Conservation (phyloP, 1,140 invertebrate species). For the Saccostrea echinata region DNA sequence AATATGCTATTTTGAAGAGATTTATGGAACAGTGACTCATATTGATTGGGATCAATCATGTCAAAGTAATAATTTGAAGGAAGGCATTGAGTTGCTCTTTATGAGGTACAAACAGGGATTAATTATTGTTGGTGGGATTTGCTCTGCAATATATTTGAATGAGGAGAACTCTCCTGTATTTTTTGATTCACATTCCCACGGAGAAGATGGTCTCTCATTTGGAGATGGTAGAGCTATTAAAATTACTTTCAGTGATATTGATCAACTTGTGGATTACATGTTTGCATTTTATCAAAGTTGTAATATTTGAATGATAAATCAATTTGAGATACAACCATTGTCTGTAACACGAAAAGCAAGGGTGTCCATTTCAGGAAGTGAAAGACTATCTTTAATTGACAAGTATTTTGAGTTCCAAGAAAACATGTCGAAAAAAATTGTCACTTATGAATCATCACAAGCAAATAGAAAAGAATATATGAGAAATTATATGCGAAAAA, state of each 20-base stretch:
- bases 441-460: not conserved
- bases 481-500: conserved; percentile 36
- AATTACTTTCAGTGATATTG: conserved; percentile 4
- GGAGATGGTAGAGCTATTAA: conserved; percentile 26
- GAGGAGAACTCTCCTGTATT: not conserved
- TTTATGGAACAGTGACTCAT: conserved; percentile 40
- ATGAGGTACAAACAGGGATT: conserved; percentile 1
- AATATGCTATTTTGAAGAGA: not conserved
- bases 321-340: conserved; percentile 37
- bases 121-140: conserved; percentile 35
- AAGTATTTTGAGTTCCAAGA: conserved; percentile 36
- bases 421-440: conserved; percentile 22
- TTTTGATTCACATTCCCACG: conserved; percentile 41
- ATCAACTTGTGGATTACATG: conserved; percentile 5
- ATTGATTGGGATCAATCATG: not conserved
- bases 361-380: not conserved
- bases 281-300: conserved; percentile 39
- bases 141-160: conserved; percentile 20
- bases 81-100: conserved; percentile 11
- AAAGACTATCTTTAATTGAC: not conserved
- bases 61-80: not conserved
- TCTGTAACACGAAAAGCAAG: not conserved
- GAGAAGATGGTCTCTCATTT: conserved; percentile 23
- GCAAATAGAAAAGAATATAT: conserved; percentile 35
- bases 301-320: conserved; percentile 10